phyloP scores from a whole-genome alignment of 2,797 vertebrate species.

The Halcyon chelicuti region DNA sequence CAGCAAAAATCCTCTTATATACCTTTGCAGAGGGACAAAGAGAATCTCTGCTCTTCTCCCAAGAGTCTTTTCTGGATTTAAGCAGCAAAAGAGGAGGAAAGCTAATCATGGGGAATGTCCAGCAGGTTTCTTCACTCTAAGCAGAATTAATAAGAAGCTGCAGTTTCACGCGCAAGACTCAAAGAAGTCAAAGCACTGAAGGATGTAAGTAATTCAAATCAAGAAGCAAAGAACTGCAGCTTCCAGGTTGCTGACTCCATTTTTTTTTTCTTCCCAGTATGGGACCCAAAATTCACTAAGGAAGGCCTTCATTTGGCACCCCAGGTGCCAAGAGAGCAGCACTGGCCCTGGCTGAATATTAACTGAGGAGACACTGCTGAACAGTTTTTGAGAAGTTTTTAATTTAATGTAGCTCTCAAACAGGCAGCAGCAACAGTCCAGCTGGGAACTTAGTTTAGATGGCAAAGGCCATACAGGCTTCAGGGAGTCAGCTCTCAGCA shows the following conservation, averaged over 20 bases:
- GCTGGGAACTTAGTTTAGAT: neutral
- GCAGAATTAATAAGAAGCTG: neutral
- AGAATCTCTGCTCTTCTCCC: neutral
- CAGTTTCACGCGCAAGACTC: neutral
- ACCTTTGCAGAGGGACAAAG: neutral
- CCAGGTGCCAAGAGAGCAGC: neutral
- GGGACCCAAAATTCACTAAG: neutral
- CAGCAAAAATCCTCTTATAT: neutral
- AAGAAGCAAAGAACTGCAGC: neutral
- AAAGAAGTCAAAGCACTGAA: neutral
- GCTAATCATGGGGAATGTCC: neutral
- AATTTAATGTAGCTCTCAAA: neutral
- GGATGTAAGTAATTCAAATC: neutral
- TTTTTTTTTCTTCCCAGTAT: neutral
- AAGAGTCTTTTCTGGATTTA: neutral
- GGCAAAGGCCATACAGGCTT: neutral
- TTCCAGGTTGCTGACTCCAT: neutral
- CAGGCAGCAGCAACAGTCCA: neutral
- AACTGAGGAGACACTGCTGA: neutral
- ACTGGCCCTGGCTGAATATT: neutral
- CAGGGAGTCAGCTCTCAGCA: neutral
- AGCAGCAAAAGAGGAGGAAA: neutral
- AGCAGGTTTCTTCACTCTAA: neutral
- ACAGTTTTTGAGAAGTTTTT: neutral
- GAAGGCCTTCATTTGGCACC: neutral